These are phyloP conservation scores for Mythimna pallens DNA, from an alignment of 2,888 invertebrate species.

Conservation along the genomic window DNA sequence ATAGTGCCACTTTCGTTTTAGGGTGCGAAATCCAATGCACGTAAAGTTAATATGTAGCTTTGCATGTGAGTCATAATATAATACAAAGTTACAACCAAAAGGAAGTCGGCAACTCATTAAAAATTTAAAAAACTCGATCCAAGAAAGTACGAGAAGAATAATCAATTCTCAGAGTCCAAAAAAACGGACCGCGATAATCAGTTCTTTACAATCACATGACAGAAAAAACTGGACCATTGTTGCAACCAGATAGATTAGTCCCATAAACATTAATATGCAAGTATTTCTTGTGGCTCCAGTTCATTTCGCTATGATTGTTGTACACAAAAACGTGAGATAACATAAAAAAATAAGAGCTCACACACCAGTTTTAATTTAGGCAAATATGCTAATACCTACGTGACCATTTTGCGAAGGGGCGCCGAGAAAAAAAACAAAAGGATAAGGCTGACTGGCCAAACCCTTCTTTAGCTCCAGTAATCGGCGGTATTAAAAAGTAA, in stretches of 20 bases:
- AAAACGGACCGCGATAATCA: conserved; percentile 57
- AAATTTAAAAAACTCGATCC: conserved; percentile 42
- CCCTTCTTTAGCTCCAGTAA: conserved; percentile 84
- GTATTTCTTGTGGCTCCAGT: conserved; percentile 77
- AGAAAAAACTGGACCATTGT: conserved; percentile 74
- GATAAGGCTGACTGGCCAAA: conserved; percentile 81
- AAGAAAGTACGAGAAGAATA: conserved; percentile 52
- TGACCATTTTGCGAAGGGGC: conserved; percentile 89
- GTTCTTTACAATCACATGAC: conserved; percentile 69
- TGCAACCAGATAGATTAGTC: conserved; percentile 69
- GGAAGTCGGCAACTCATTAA: background rate
- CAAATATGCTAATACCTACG: conserved; percentile 88
- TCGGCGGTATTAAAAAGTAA: conserved; percentile 83
- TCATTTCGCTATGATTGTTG: conserved; percentile 80
- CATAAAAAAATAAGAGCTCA: conserved; percentile 82
- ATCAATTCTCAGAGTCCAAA: conserved; percentile 62
- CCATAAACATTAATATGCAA: conserved; percentile 80
- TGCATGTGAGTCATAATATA: background rate
- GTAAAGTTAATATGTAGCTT: background rate
- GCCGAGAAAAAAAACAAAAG: conserved; percentile 86
- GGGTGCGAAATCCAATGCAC: no score
- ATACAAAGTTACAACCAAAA: conserved; percentile 2
- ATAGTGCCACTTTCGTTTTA: no score
- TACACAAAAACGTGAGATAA: conserved; percentile 87
- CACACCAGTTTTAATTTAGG: conserved; percentile 82